A percentile compares a stretch with the other conserved stretches of the same genome.
Conservation (phyloP, 1,140 invertebrate genomes). For the Drosophila nikananu region DNA sequence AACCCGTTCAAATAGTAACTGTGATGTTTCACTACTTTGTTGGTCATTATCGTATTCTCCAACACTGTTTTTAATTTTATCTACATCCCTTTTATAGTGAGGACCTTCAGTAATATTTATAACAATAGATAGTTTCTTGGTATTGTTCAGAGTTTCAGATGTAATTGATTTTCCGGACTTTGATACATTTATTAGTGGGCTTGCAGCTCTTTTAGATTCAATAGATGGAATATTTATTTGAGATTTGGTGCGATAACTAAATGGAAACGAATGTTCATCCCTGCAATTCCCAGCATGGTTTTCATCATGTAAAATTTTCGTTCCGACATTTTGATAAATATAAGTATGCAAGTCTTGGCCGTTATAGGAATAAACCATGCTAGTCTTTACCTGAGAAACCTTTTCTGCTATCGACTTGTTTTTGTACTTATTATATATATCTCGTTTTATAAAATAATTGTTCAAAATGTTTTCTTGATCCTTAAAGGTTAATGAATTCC, state of each 20-base stretch:
- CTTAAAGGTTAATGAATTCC: conserved; percentile 42
- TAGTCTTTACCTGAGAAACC: background rate
- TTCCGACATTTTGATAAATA: conserved; percentile 52
- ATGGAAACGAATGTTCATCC: conserved; percentile 79
- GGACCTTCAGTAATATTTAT: background rate
- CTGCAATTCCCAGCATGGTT: conserved; percentile 43
- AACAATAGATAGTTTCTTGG: background rate
- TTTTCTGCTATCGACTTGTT: conserved; percentile 10
- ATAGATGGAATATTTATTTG: conserved; percentile 68
- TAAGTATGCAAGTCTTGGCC: conserved; percentile 52
- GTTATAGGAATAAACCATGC: conserved; percentile 52
- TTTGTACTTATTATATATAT: conserved; percentile 59
- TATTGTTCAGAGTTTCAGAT: background rate
- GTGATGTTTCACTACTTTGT: conserved; percentile 23
- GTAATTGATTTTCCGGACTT: background rate
- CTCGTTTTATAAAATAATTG: conserved; percentile 62
- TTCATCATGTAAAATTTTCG: conserved; percentile 73
- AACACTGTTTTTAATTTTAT: background rate
- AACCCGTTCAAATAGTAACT: conserved; percentile 16
- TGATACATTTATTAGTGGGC: background rate
- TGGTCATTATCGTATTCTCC: background rate
- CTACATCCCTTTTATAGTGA: background rate
- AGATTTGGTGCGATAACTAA: conserved; percentile 73
- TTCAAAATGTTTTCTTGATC: conserved; percentile 69
- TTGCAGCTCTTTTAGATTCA: background rate